phyloP scores from a whole-genome alignment of 2,113 vertebrate species.

The Vireo altiloquus region DNA sequence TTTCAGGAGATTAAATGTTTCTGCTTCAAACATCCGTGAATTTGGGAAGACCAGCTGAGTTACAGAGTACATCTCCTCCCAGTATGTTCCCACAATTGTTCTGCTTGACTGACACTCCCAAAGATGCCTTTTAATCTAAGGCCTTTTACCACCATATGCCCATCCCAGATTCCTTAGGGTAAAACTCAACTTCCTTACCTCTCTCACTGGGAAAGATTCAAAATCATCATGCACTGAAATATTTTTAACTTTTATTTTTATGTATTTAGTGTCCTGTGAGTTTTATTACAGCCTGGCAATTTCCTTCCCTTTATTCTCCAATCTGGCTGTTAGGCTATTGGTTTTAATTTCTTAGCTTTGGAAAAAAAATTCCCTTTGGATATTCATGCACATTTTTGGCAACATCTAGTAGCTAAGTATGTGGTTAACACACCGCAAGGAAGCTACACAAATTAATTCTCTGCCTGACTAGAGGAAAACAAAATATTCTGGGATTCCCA shows the following conservation, averaged over 20 bases:
- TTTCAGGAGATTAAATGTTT: not conserved
- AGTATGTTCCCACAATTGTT: constrained; percentile 2
- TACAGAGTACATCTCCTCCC: not conserved
- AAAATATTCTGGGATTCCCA: not conserved
- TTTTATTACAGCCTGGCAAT: not conserved
- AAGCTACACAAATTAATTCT: not conserved
- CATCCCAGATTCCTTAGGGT: constrained; percentile 1
- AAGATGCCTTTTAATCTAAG: not conserved
- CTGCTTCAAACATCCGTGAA: not conserved
- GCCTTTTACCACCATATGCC: not conserved
- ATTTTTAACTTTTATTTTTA: not conserved
- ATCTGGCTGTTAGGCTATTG: not conserved
- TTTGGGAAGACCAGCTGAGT: not conserved
- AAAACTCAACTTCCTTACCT: constrained; percentile 1
- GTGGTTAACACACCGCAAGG: not conserved
- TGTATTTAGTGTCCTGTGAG: not conserved
- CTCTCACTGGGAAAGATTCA: not conserved
- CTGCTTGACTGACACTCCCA: not conserved
- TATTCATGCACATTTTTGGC: not conserved
- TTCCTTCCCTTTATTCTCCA: not conserved
- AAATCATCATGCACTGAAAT: not conserved
- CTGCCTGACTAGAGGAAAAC: not conserved
- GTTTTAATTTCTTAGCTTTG: not conserved
- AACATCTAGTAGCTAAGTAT: not conserved
- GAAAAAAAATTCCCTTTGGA: not conserved